phyloP scores from a whole-genome alignment of 1,140 invertebrate genomes.

The Myzus persicae region DNA sequence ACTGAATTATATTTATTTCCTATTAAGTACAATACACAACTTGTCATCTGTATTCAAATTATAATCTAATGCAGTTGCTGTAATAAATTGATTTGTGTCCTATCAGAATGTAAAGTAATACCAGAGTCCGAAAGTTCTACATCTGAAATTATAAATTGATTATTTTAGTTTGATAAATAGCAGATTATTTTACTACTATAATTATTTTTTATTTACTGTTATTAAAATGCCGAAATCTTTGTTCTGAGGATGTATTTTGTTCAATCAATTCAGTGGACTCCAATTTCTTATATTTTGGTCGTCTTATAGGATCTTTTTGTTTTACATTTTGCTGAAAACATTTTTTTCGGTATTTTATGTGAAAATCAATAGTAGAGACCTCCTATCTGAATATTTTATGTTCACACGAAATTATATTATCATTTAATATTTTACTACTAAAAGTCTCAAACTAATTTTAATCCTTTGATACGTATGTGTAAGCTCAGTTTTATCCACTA shows the following conservation, averaged over 20 bases:
- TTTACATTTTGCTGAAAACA: constrained; percentile 35
- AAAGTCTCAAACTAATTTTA: neutral
- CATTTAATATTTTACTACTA: neutral
- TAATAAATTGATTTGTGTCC: constrained; percentile 38
- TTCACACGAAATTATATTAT: neutral
- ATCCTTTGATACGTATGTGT: neutral
- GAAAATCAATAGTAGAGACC: neutral
- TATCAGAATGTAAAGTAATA: constrained; percentile 51
- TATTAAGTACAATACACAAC: neutral
- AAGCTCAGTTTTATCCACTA: neutral
- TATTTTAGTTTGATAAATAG: neutral
- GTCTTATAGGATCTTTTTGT: constrained; percentile 9
- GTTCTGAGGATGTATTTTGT: constrained; percentile 36
- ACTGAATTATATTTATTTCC: neutral
- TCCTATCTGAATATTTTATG: neutral
- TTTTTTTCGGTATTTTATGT: neutral
- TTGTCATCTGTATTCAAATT: neutral
- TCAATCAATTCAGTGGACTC: constrained; percentile 50
- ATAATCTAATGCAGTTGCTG: constrained; percentile 31
- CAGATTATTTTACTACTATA: neutral
- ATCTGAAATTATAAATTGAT: constrained; percentile 38
- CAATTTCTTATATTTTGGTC: constrained; percentile 51
- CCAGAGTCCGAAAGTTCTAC: constrained; percentile 51
- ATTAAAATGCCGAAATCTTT: constrained; percentile 28
- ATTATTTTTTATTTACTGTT: constrained; percentile 20